Conservation (phyloP, 2,888 invertebrate genomes). For the Amorpha juglandis region DNA sequence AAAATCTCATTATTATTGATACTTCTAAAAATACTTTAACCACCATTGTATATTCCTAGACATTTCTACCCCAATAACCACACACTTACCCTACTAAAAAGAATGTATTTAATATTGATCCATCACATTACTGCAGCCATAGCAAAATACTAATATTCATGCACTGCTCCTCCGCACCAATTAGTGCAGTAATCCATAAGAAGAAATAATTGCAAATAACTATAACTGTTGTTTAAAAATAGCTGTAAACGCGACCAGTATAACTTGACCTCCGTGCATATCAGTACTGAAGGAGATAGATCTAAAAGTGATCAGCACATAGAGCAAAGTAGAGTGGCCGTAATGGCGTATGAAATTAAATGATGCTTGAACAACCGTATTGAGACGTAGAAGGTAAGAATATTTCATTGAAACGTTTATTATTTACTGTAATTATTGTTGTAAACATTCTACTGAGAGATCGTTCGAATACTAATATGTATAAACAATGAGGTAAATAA, state of each 20-base stretch:
- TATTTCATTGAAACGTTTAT: slow-evolving; percentile 23
- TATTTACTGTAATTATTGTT: slow-evolving; percentile 15
- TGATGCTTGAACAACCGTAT: slow-evolving; percentile 51
- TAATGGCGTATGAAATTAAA: slow-evolving; percentile 48
- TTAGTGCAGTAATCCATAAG: slow-evolving; percentile 45
- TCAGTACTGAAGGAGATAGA: slow-evolving; percentile 24
- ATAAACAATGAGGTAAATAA: no score
- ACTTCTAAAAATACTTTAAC: no score
- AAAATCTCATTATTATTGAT: no score
- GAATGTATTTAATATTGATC: neutral
- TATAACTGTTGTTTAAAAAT: slow-evolving; percentile 52
- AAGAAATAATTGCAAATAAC: slow-evolving; percentile 48
- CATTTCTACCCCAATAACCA: neutral
- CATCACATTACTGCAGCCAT: neutral
- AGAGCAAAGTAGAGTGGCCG: slow-evolving; percentile 45
- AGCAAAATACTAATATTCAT: slow-evolving; percentile 12
- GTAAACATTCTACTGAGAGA: slow-evolving; percentile 1
- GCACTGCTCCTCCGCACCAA: slow-evolving; percentile 38
- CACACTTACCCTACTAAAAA: no score
- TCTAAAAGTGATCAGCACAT: slow-evolving; percentile 19
- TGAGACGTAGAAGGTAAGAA: slow-evolving; percentile 25
- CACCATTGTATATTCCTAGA: neutral
- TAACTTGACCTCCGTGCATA: slow-evolving; percentile 38
- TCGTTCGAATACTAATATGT: neutral
- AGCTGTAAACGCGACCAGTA: slow-evolving; percentile 40